phyloP scores from a whole-genome alignment of 1,140 invertebrate species.

The Tenebrio molitor region DNA sequence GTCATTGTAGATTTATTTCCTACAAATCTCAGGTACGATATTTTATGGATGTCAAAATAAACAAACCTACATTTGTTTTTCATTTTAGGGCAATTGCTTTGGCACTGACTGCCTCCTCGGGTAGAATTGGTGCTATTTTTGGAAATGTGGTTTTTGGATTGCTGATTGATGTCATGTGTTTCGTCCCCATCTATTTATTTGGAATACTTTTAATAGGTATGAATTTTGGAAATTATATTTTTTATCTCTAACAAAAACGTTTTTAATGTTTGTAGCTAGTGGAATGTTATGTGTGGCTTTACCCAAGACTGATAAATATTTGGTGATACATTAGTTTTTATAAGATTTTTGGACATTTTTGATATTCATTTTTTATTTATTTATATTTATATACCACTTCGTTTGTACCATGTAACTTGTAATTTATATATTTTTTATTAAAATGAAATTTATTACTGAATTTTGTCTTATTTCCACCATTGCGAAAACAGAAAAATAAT shows the following conservation, averaged over 20 bases:
- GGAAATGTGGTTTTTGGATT: conserved; percentile 72
- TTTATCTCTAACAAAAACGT: conserved; percentile 3
- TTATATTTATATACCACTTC: conserved; percentile 12
- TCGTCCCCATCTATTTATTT: conserved; percentile 71
- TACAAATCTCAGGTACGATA: conserved; percentile 63
- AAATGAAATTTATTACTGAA: too few relatives aligned
- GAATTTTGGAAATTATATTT: conserved; percentile 56
- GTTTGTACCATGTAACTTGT: background rate
- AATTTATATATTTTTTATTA: conserved; percentile 23
- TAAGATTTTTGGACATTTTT: background rate
- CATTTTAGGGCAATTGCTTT: conserved; percentile 69
- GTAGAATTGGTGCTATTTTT: conserved; percentile 71
- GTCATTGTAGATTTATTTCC: conserved; percentile 72
- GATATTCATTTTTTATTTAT: conserved; percentile 37
- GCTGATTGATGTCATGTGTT: conserved; percentile 70
- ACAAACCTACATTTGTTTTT: conserved; percentile 17
- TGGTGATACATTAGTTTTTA: conserved; percentile 46
- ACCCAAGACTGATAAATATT: conserved; percentile 64
- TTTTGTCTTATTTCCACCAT: too few relatives aligned
- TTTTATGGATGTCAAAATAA: too few relatives aligned
- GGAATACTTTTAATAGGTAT: conserved; percentile 70
- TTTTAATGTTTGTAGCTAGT: conserved; percentile 67
- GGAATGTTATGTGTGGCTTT: conserved; percentile 68
- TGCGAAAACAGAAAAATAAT: too few relatives aligned
- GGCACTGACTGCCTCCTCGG: conserved; percentile 71